Conservation (phyloP, 2,113 vertebrate genomes). For the Haemorhous mexicanus region DNA sequence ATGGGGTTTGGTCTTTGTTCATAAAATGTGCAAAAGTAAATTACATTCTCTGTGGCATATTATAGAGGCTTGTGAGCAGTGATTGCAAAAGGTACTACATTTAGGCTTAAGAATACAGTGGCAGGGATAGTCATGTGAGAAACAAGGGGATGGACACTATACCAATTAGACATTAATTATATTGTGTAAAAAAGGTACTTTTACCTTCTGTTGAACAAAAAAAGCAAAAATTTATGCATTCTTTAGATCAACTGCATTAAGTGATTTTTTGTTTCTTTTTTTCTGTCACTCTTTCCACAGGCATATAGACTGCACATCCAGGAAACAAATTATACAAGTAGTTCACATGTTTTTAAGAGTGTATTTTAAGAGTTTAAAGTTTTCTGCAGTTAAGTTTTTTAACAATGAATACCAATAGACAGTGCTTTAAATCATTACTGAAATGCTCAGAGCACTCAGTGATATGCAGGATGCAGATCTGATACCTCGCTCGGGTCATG, state of each 20-base stretch:
- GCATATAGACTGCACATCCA: neutral
- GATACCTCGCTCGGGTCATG: rapidly evolving
- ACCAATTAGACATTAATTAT: neutral
- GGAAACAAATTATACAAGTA: neutral
- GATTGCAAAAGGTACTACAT: neutral
- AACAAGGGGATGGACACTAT: neutral
- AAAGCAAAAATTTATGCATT: neutral
- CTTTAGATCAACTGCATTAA: neutral
- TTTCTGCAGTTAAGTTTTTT: neutral
- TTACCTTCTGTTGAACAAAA: neutral
- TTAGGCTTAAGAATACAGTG: neutral
- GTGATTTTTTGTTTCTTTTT: neutral
- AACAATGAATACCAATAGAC: neutral
- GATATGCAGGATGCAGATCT: neutral
- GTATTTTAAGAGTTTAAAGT: neutral
- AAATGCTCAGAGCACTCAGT: neutral
- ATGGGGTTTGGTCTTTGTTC: neutral
- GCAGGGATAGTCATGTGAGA: neutral
- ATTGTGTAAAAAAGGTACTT: neutral
- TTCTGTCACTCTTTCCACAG: neutral
- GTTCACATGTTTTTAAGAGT: neutral
- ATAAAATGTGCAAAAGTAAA: neutral
- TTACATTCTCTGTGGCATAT: neutral
- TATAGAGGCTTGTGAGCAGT: neutral
- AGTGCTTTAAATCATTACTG: neutral